phyloP scores from a whole-genome alignment of 2,888 invertebrate genomes.

The Machimus atricapillus region DNA sequence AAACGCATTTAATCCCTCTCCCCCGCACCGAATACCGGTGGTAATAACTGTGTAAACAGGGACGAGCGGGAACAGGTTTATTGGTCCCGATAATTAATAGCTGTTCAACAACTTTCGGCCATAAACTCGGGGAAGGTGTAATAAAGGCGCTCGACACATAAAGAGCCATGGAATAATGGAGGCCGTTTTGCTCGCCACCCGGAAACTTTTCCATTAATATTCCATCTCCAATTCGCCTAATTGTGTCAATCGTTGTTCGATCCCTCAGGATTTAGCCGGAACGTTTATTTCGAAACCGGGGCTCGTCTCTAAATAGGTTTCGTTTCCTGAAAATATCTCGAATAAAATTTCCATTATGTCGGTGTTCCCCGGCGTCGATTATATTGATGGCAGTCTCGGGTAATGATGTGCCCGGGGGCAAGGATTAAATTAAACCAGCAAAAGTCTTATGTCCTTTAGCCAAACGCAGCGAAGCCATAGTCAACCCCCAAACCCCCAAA shows the following conservation, averaged over 20 bases:
- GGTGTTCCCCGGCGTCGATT: background rate
- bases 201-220: conserved; percentile 14
- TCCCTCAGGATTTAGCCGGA: background rate
- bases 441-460: background rate
- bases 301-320: conserved; percentile 18
- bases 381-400: conserved; percentile 5
- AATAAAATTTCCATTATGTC: conserved; percentile 25
- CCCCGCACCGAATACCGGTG: background rate
- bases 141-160: conserved; percentile 19
- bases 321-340: conserved; percentile 14
- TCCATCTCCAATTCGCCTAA: conserved; percentile 28
- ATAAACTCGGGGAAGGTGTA: conserved; percentile 20
- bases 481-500: no score
- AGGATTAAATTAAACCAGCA: conserved; percentile 4
- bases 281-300: background rate
- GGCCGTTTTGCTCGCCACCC: background rate
- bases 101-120: conserved; percentile 5
- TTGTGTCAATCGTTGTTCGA: conserved; percentile 30
- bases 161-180: background rate
- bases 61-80: background rate
- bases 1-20: background rate
- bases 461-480: background rate
- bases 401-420: background rate
- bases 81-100: background rate
- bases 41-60: background rate